phyloP scores from a whole-genome alignment of 2,888 invertebrate species.

The Ophraella communa region DNA sequence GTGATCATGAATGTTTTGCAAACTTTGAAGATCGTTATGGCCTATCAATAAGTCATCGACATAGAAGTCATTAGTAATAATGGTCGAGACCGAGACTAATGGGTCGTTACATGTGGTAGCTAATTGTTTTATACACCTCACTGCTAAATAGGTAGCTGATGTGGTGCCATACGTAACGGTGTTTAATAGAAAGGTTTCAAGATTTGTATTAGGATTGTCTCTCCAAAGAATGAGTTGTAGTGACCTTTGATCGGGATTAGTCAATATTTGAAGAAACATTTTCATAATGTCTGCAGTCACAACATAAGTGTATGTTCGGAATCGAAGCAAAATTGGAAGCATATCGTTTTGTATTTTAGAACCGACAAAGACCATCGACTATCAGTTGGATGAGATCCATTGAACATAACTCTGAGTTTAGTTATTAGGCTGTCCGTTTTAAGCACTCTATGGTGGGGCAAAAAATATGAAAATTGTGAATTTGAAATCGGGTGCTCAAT shows the following conservation, averaged over 20 bases:
- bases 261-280: constrained; percentile 17
- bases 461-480: constrained; percentile 5
- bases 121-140: constrained; percentile 18
- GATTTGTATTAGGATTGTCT: constrained; percentile 6
- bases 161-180: constrained; percentile 25
- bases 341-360: constrained; percentile 20
- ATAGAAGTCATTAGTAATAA: constrained; percentile 13
- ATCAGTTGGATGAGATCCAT: constrained; percentile 6
- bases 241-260: constrained; percentile 8
- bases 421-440: constrained; percentile 14
- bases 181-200: constrained; percentile 17
- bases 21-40: constrained; percentile 7
- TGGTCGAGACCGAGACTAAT: constrained; percentile 3
- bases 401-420: constrained; percentile 18
- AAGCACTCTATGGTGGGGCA: constrained; percentile 20
- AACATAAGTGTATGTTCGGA: constrained; percentile 17
- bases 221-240: constrained; percentile 22
- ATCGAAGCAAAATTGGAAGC: constrained; percentile 9
- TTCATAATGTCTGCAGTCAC: constrained; percentile 20
- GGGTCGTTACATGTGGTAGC: constrained; percentile 1
- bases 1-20: background rate
- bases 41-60: constrained; percentile 19
- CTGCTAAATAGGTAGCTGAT: constrained; percentile 20
- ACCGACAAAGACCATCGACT: constrained; percentile 22
- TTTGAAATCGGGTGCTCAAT: too few relatives aligned